Base-by-base conservation (phyloP, 2,888 invertebrate genomes). In the Trachelus iudaicus region DNA sequence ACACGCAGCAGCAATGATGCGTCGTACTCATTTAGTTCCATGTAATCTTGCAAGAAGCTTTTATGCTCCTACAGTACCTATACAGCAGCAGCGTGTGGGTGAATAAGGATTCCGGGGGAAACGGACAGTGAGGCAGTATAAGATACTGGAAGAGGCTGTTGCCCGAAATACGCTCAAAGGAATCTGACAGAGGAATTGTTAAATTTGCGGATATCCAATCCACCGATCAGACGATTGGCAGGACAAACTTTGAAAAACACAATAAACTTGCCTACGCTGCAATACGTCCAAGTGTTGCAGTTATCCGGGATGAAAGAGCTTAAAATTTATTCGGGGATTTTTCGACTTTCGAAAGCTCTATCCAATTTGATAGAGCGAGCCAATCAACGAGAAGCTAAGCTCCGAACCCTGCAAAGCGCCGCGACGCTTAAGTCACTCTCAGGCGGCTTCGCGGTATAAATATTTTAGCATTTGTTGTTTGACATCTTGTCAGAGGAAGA, bases 391-490 rank as follows among this genome's bases (percentile, higher is more conserved):
- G 40, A 40, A 40, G 40, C 40, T 40, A 40, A 40, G 40, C 40
- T 40, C 40, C 40, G 15, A 33, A 71, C 33, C n/a, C 13, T 4
- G 71, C 11, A 15, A 23, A 71, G 71, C 31, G 71, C 71, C 31
- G 15, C 76, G 34, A n/a, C 35, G 73, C 76, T 81, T 80, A 77
- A 79, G 80, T 77, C 76, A 68, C 15, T 15, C 15, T 15, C 40
- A 15, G 4, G 40, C 40, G 40, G 69, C 76, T 69, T 79, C 68
- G 33, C 31, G 75, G 75, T 76, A 80, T 83, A 85, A 85, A 83
- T 85, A 84, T 83, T 85, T 81, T 84, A 83, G 79, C 81, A 79
- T 85, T 81, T 82, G 79, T 80, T 79, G 81, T 78, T 80, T 78
- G 83, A 85, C 83, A 79, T 77, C 80, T 83, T 81, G 81, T 83